Conservation (phyloP, 1,140 invertebrate species). For the Saccostrea glomerata region DNA sequence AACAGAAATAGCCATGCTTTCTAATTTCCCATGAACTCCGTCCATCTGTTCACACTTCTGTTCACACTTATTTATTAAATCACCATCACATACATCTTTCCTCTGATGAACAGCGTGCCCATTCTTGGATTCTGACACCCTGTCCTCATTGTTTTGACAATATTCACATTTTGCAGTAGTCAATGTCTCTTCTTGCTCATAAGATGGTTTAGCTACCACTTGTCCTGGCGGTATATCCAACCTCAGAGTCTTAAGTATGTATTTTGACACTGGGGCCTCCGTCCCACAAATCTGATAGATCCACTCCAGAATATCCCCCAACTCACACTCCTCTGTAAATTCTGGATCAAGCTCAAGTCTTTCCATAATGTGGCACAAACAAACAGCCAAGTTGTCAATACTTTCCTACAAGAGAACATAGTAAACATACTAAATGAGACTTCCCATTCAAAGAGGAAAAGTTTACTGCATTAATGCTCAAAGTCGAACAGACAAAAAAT, state of each 20-base stretch:
- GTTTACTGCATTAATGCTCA: too few relatives aligned
- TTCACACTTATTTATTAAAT: not conserved
- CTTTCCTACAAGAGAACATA: not conserved
- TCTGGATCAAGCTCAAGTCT: not conserved
- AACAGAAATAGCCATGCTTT: not conserved
- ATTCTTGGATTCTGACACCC: not conserved
- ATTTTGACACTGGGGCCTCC: not conserved
- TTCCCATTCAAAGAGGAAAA: too few relatives aligned
- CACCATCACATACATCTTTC: not conserved
- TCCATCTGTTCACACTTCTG: not conserved
- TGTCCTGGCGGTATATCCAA: not conserved
- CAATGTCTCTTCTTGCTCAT: not conserved
- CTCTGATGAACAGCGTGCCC: not conserved
- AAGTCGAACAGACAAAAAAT: too few relatives aligned
- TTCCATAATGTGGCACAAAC: slow-evolving; percentile 12
- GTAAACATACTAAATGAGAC: too few relatives aligned
- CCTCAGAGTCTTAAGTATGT: slow-evolving; percentile 4
- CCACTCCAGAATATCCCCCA: slow-evolving; percentile 14
- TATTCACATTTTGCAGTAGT: too few relatives aligned
- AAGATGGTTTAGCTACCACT: not conserved
- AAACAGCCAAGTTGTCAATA: not conserved
- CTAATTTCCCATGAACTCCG: not conserved
- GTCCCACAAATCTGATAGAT: slow-evolving; percentile 13
- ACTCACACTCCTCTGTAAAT: slow-evolving; percentile 5
- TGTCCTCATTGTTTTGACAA: too few relatives aligned